Evolutionary conservation across 2,113 vertebrate genomes (phyloP).

Genomic region (Eptesicus fuscus): DNA sequence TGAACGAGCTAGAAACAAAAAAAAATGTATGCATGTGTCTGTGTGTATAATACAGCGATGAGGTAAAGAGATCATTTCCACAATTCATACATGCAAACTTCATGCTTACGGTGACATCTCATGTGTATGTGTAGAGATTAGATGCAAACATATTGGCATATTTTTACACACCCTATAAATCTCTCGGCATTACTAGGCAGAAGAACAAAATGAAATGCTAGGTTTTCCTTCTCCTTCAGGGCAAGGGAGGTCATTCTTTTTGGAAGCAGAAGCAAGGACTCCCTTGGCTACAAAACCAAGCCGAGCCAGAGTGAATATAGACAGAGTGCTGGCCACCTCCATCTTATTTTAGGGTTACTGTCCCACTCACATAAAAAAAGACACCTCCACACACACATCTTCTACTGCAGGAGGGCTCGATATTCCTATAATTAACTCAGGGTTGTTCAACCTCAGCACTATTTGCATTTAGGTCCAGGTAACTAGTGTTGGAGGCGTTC

Average conservation of each 20-base stretch:
- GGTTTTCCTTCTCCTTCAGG: not conserved
- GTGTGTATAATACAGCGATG: not conserved
- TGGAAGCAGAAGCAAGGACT: conserved; percentile 16
- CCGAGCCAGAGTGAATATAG: not conserved
- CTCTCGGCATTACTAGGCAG: not conserved
- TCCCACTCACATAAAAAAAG: not conserved
- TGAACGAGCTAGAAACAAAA: not conserved
- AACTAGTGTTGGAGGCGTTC: not conserved
- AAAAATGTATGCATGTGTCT: not conserved
- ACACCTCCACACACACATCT: not conserved
- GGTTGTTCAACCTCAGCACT: not conserved
- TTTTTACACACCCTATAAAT: not conserved
- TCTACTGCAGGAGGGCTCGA: not conserved
- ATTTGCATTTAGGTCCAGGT: not conserved
- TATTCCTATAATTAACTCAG: not conserved
- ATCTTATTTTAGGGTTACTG: not conserved
- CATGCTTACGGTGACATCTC: not conserved
- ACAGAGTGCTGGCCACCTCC: not conserved
- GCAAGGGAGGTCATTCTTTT: not conserved
- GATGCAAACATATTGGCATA: conserved; percentile 27
- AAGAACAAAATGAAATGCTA: not conserved
- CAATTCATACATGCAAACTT: not conserved
- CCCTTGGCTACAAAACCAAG: not conserved
- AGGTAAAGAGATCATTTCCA: not conserved
- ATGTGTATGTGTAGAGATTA: not conserved